Conservation (phyloP, 2,113 vertebrate species). For the Corythornis cristatus region DNA sequence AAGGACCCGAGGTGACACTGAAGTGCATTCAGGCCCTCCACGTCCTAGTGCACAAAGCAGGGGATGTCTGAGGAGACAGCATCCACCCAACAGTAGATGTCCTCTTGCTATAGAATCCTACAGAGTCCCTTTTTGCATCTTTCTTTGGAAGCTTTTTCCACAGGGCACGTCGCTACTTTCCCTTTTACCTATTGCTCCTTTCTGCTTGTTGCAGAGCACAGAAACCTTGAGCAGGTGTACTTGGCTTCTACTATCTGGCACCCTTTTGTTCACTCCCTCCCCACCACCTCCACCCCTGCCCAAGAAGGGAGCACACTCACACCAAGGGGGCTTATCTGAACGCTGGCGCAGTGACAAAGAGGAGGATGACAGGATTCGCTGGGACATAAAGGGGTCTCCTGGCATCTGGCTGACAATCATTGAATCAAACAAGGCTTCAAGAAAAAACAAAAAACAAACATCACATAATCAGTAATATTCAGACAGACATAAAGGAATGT, state of each 20-base stretch:
- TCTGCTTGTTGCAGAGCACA: neutral
- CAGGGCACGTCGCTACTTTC: neutral
- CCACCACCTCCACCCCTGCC: neutral
- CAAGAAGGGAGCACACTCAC: conserved; percentile 80
- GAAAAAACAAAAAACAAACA: neutral
- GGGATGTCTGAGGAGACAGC: neutral
- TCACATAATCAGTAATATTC: neutral
- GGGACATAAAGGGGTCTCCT: conserved; percentile 86
- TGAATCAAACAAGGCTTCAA: conserved; percentile 85
- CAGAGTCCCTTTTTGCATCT: neutral
- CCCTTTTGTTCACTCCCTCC: neutral
- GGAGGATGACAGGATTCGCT: conserved; percentile 86
- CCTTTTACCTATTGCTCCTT: neutral
- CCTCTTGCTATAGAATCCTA: neutral
- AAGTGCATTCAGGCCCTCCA: neutral
- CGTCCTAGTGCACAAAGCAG: neutral
- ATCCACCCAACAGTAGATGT: neutral
- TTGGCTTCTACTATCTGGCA: neutral
- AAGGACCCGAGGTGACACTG: neutral
- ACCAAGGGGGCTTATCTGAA: conserved; percentile 93
- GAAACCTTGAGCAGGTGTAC: neutral
- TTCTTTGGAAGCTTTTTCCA: neutral
- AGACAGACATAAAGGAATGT: neutral
- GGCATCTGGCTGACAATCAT: conserved; percentile 82
- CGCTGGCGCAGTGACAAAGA: conserved; percentile 82